These are phyloP conservation scores for Dasypolia templi DNA, from an alignment of 2,888 invertebrate genomes.

Conservation along the genomic window DNA sequence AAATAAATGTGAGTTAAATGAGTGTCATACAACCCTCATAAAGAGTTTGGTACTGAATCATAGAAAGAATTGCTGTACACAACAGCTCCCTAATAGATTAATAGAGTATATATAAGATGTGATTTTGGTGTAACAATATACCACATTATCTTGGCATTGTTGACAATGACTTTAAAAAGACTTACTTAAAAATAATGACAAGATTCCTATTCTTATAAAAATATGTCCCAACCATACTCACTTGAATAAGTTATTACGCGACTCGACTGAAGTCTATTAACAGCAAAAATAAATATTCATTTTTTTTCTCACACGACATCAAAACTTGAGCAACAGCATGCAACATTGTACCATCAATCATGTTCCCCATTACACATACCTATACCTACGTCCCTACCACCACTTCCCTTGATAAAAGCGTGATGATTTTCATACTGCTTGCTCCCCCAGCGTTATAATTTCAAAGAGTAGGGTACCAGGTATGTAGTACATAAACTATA, in stretches of 20 bases:
- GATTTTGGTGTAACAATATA: no score
- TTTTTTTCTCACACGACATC: neutral
- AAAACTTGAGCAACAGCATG: constrained; percentile 21
- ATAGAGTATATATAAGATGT: no score
- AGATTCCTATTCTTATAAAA: neutral
- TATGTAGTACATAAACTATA: constrained; percentile 63
- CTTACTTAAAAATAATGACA: no score
- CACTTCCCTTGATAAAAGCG: constrained; percentile 71
- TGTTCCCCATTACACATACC: constrained; percentile 22
- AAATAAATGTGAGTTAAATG: no score
- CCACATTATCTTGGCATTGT: no score
- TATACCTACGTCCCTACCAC: constrained; percentile 33
- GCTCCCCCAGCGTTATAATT: constrained; percentile 69
- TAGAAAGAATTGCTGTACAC: no score
- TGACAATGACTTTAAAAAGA: no score
- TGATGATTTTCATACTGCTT: constrained; percentile 79
- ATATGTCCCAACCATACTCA: neutral
- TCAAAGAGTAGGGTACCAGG: constrained; percentile 71
- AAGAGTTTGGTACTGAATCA: no score
- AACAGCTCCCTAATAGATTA: no score
- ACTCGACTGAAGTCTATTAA: neutral
- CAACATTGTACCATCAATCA: constrained; percentile 45
- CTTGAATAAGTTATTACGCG: neutral
- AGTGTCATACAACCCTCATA: no score
- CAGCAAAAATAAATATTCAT: neutral